Conservation (phyloP, 2,888 invertebrate genomes). For the Thysanoteuthis rhombus region DNA sequence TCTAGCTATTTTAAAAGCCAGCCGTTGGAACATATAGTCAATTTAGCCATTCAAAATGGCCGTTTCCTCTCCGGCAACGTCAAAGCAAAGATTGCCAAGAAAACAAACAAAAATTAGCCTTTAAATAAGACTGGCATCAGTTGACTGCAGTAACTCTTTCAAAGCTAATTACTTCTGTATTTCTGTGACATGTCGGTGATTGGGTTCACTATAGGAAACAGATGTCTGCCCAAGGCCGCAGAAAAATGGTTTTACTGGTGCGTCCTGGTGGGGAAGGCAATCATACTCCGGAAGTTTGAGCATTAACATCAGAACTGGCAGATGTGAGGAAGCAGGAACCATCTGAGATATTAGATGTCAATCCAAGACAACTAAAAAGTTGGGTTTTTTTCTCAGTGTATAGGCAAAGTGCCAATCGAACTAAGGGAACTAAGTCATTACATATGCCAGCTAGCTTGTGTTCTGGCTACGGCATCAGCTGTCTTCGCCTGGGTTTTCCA, state of each 20-base stretch:
- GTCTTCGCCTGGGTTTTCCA: too few relatives aligned
- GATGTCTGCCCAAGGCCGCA: background rate
- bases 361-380: too few relatives aligned
- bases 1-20: too few relatives aligned
- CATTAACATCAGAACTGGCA: background rate
- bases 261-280: background rate
- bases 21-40: too few relatives aligned
- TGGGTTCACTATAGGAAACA: background rate
- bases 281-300: background rate
- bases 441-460: too few relatives aligned
- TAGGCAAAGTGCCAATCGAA: too few relatives aligned
- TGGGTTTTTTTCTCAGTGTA: too few relatives aligned
- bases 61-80: too few relatives aligned
- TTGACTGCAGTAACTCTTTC: background rate
- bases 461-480: too few relatives aligned
- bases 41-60: too few relatives aligned
- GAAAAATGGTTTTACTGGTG: background rate
- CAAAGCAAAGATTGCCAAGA: background rate
- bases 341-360: too few relatives aligned
- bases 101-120: background rate
- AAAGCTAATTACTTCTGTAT: background rate
- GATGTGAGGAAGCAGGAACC: background rate
- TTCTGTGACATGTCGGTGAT: background rate
- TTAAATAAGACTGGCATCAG: background rate
- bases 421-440: too few relatives aligned